A percentile compares a stretch with the other conserved stretches of the same genome.
These are phyloP conservation scores for Himalopsyche tibetana DNA, from an alignment of 2,888 invertebrate genomes.

Conservation along the genomic window DNA sequence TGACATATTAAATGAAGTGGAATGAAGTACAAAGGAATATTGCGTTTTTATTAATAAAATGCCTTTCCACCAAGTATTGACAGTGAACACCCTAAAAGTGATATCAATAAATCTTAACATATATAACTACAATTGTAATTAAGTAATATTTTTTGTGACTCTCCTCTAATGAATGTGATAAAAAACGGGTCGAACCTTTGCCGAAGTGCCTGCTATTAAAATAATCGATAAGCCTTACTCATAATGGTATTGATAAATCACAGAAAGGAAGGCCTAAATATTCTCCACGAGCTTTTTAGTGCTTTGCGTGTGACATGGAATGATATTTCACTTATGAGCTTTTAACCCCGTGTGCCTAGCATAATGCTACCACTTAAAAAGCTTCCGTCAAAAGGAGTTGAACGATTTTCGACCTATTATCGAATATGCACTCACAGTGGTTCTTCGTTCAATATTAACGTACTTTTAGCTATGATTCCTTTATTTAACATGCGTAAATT, in stretches of 20 bases:
- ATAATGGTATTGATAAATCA: constrained; percentile 38
- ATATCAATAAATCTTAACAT: no score
- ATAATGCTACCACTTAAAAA: constrained; percentile 26
- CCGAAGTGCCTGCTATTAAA: not conserved
- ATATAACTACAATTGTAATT: no score
- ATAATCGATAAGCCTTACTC: constrained; percentile 13
- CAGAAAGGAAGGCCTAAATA: constrained; percentile 6
- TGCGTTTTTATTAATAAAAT: no score
- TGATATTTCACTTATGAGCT: constrained; percentile 43
- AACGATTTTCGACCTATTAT: not conserved
- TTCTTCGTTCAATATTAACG: no score
- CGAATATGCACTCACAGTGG: not conserved
- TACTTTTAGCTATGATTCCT: no score
- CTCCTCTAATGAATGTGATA: not conserved
- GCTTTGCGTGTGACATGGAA: constrained; percentile 18
- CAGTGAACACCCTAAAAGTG: no score
- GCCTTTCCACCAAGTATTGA: no score
- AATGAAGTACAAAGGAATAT: no score
- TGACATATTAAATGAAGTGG: no score
- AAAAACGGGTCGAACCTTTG: constrained; percentile 23
- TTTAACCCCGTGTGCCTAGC: not conserved
- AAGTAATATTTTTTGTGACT: no score
- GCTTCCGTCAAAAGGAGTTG: not conserved
- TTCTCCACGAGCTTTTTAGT: not conserved
- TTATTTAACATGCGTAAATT: no score